Percentiles rank a stretch among this genome's conserved stretches.
Conservation (phyloP, 2,797 vertebrate genomes). For the Pseudochaenichthys georgianus region DNA sequence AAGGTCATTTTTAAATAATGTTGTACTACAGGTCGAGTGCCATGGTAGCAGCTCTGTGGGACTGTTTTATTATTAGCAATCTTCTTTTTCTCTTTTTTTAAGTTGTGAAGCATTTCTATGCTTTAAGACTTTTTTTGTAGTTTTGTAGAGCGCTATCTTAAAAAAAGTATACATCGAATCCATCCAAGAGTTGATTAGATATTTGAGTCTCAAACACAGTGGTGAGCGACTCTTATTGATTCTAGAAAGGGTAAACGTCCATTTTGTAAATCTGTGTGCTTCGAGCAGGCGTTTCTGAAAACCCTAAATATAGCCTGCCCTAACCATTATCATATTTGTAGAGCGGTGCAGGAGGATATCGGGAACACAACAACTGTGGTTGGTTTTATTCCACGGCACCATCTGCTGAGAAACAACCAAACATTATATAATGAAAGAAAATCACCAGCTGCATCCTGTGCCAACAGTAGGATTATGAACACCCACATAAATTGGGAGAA, state of each 20-base stretch:
- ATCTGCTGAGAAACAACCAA: slow-evolving; percentile 70
- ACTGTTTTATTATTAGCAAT: too few relatives aligned
- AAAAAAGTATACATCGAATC: not conserved
- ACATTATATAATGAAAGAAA: slow-evolving; percentile 67
- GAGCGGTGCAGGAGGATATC: slow-evolving; percentile 44
- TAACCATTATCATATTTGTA: slow-evolving; percentile 63
- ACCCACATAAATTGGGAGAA: slow-evolving; percentile 63
- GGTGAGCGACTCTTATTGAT: not conserved
- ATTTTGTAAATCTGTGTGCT: slow-evolving; percentile 30
- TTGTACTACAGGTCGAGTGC: too few relatives aligned
- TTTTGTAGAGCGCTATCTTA: too few relatives aligned
- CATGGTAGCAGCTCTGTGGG: not conserved
- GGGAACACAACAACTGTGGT: slow-evolving; percentile 58
- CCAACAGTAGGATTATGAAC: slow-evolving; percentile 71
- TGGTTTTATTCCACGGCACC: slow-evolving; percentile 60
- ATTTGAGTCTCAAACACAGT: not conserved
- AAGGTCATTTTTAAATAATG: not conserved
- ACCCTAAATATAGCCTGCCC: slow-evolving; percentile 57
- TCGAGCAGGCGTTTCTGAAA: slow-evolving; percentile 40
- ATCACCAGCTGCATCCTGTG: slow-evolving; percentile 52
- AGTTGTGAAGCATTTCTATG: too few relatives aligned
- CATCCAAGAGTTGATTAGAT: not conserved
- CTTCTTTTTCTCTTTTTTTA: too few relatives aligned
- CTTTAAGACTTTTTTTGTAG: too few relatives aligned
- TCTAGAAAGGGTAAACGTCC: slow-evolving; percentile 2